Evolutionary conservation across 2,113 vertebrate genomes (phyloP).

Genomic region (Nestor notabilis): DNA sequence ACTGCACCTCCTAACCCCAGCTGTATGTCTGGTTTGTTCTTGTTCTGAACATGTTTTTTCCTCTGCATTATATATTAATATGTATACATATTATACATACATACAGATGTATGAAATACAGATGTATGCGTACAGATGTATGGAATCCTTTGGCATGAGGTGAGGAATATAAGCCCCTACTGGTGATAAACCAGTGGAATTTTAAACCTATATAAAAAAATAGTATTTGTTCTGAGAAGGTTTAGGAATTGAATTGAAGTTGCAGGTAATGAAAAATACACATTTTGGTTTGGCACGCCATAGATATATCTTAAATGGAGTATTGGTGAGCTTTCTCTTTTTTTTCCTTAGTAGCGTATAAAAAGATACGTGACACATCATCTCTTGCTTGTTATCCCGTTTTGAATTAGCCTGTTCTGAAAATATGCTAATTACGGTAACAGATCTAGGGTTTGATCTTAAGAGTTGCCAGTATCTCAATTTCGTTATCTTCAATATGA

Average conservation of each 20-base stretch:
- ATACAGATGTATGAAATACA: not conserved
- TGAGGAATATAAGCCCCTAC: not conserved
- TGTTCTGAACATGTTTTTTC: not conserved
- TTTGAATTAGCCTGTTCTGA: constrained; percentile 56
- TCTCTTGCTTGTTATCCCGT: constrained; percentile 48
- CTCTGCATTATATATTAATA: not conserved
- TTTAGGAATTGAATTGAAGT: not conserved
- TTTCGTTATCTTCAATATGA: constrained; percentile 15
- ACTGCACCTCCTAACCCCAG: not conserved
- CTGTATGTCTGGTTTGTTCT: not conserved
- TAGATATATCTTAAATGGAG: not conserved
- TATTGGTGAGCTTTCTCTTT: not conserved
- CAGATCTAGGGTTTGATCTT: constrained; percentile 51
- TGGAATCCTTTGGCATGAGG: not conserved
- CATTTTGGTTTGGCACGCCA: not conserved
- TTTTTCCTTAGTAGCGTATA: not conserved
- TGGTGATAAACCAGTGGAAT: not conserved
- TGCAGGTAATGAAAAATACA: not conserved
- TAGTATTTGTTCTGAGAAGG: not conserved
- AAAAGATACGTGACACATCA: constrained; percentile 16
- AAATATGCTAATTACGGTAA: constrained; percentile 60
- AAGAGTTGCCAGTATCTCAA: constrained; percentile 37
- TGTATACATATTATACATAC: no score
- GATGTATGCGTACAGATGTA: not conserved
- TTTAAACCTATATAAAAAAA: not conserved